Evolutionary conservation across 2,797 vertebrate genomes (phyloP), one percentile per base, ranked within the genome.

Genomic region (Poeciliopsis infans): DNA sequence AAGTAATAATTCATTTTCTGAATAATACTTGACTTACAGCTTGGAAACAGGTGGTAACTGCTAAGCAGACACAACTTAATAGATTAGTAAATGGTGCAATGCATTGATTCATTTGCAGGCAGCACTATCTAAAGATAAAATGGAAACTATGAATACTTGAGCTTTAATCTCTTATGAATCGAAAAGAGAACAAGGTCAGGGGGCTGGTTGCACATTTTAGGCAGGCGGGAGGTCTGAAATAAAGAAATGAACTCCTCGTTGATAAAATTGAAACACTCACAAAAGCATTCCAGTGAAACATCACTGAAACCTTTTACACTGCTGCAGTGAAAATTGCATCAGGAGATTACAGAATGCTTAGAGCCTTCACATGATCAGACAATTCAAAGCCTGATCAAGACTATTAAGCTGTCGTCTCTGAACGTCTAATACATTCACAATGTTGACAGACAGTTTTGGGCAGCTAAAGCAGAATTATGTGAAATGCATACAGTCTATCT

Each of bases 361-460:
- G 86, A 86, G 84, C 84, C 86, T 90, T 88, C 86, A 88, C 76
- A 87, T 83, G 88, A 91, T 93, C 88, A 93, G 93, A 93, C 89
- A 88, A 91, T 89, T 90, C 85, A 87, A 89, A 90, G 89, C 86
- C 90, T 84, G 86, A 86, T 88, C 83, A 87, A 90, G 88, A 86
- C 83, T 79, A 79, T 84, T 93, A 94, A 93, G 90, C 92, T 92
- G 93, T 92, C 91, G 84, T 92, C 84, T 92, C 89, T 86, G 85
- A 93, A 90, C 88, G 79, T 91, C 89, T 92, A 88, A 88, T 92
- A 90, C 83, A 83, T 91, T 88, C 79, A 49, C 80, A 87, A 88
- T 90, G 88, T 86, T 93, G 90, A 93, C 91, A 86, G 93, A 90
- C 91, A 92, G 83, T 89, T 59, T 90, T 79, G 83, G 91, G 87